These are phyloP conservation scores for Charina bottae DNA, from an alignment of 2,113 vertebrate species.

Conservation along the genomic window DNA sequence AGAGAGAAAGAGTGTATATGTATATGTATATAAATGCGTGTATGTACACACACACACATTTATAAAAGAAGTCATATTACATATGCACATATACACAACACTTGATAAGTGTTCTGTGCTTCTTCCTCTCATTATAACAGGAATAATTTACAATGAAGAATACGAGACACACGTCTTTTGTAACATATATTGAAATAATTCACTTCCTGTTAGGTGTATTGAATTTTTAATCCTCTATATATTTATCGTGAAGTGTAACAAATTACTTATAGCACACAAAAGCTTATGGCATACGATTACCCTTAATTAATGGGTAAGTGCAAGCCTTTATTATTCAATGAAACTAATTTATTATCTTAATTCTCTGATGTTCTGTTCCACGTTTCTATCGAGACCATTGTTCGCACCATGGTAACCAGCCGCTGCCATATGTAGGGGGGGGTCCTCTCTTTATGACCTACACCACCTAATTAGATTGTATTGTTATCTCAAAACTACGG, in stretches of 20 bases:
- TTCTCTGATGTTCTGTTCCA: constrained; percentile 72
- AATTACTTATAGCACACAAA: constrained; percentile 72
- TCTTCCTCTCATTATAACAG: constrained; percentile 46
- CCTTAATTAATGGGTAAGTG: constrained; percentile 79
- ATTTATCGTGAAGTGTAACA: constrained; percentile 70
- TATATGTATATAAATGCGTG: too few species aligned
- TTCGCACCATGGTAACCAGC: constrained; percentile 75
- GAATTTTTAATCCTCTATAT: constrained; percentile 72
- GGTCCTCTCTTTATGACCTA: constrained; percentile 70
- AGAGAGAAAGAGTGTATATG: neutral
- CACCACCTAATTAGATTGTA: constrained; percentile 74
- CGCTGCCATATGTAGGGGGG: constrained; percentile 61
- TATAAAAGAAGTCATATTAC: neutral
- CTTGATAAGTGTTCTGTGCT: constrained; percentile 44
- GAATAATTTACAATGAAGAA: constrained; percentile 44
- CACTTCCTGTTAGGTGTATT: constrained; percentile 65
- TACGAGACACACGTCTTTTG: constrained; percentile 26
- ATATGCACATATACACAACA: neutral
- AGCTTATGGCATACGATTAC: constrained; percentile 75
- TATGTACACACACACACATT: neutral
- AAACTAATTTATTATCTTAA: constrained; percentile 80
- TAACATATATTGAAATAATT: constrained; percentile 41
- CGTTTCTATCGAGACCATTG: constrained; percentile 70
- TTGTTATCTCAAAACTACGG: constrained; percentile 72
- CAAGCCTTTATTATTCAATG: constrained; percentile 76